phyloP scores from a whole-genome alignment of 92 coral and sea anemone genomes.

The Galaxea fascicularis region DNA sequence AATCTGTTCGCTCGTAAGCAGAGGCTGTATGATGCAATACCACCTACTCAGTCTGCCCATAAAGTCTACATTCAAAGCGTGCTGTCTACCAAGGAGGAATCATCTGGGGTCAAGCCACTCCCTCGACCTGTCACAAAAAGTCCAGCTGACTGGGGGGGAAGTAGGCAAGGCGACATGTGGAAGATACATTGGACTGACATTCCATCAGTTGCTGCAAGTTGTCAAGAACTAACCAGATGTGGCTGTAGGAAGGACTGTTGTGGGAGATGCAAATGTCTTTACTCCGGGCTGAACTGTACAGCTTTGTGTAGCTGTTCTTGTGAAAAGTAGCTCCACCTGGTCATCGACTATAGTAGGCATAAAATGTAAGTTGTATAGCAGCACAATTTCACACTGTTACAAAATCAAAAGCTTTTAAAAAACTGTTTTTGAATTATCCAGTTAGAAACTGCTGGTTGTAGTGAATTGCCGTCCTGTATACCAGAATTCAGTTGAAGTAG shows the following conservation, averaged over 20 bases:
- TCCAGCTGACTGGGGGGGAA: constrained; percentile 62
- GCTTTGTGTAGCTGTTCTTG: background rate
- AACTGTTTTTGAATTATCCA: too few relatives aligned
- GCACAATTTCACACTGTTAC: too few relatives aligned
- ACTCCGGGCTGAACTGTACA: background rate
- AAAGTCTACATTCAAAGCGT: constrained; percentile 44
- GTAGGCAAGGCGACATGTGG: constrained; percentile 26
- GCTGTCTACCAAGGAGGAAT: constrained; percentile 60
- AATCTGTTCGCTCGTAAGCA: constrained; percentile 60
- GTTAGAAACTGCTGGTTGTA: too few relatives aligned
- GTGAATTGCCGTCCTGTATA: too few relatives aligned
- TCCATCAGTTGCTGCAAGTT: constrained; percentile 61
- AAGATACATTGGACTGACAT: constrained; percentile 50
- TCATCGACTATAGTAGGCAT: too few relatives aligned
- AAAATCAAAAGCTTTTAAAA: too few relatives aligned
- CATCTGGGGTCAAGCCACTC: constrained; percentile 57
- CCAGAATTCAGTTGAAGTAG: too few relatives aligned
- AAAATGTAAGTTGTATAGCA: too few relatives aligned
- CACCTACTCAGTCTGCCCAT: constrained; percentile 60
- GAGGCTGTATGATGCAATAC: constrained; percentile 45
- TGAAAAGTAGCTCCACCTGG: background rate
- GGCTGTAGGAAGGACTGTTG: constrained; percentile 50
- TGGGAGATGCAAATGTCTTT: constrained; percentile 31
- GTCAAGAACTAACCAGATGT: constrained; percentile 58
- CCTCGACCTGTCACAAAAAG: constrained; percentile 16